Evolutionary conservation across 64 coral and sea anemone species (phyloP), one percentile per base, ranked within the genome.

Genomic region (Acropora tenuis): DNA sequence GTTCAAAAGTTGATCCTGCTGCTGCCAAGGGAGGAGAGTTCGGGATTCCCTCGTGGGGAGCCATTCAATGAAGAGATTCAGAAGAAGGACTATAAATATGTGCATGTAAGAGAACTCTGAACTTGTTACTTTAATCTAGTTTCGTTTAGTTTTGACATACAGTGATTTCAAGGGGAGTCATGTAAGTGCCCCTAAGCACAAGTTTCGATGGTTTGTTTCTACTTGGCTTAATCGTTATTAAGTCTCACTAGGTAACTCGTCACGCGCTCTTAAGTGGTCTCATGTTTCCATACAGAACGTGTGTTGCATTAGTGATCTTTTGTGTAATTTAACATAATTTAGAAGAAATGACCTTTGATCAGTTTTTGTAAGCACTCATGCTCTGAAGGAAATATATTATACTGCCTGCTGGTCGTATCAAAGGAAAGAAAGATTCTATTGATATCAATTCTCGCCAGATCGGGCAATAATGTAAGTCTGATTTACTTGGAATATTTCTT

Each of bases 61-160:
- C 73, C 73, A 46, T 75, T 75, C 16, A 75, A 75, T 42, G 73
- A 75, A 75, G 19, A 75, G 8, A 75, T 46, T 75, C 73, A 75
- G 41, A 75, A 75, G 42, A 12, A 75, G 73, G 73, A 75, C 73
- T 75, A 75, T 75, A 75, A 40, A 75, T 40, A 0, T 55, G 52
- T 5, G 10, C 52, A 55, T 55, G 52, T 55, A 5, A 55, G 52
- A 8, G 30, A 55, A 55, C 52, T 55, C 1, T 55, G 52, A 55
- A 55, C 52, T 55, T 55, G 52, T 55, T 8, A 55, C 52, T 55
- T 55, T 55, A 55, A 55, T 55, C 52, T 55, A 55, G 52, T 55
- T 55, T 55, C 52, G 52, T 55, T 55, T 55, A 8, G 52, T 55
- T 55, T 30, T 55, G 52, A 55, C 6, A 55, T 55, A 55, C 52